Conservation (phyloP, 1,140 invertebrate genomes). For the Lordiphosa mommai region DNA sequence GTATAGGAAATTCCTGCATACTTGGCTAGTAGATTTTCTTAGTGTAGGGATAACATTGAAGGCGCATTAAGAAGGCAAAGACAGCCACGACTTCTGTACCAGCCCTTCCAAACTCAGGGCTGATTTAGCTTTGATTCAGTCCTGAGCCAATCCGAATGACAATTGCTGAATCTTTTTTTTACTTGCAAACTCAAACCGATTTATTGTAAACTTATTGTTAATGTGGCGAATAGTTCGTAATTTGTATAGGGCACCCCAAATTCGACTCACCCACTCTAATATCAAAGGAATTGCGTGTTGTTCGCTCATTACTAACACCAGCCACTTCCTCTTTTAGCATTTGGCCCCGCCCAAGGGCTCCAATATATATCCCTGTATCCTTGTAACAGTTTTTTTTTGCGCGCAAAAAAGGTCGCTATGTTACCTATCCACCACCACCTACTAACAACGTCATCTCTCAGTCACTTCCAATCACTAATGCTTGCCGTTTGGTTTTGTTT, state of each 20-base stretch:
- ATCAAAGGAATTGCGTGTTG: slow-evolving; percentile 53
- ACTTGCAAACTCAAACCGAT: no score
- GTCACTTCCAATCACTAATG: slow-evolving; percentile 1
- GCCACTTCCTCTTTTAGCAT: slow-evolving; percentile 30
- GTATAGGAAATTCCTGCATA: no score
- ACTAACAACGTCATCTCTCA: slow-evolving; percentile 34
- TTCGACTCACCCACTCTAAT: background rate
- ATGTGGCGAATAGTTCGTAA: no score
- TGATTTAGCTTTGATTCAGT: no score
- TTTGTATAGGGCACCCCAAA: slow-evolving; percentile 6
- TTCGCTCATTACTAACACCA: slow-evolving; percentile 44
- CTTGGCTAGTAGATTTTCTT: no score
- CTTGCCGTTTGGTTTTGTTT: background rate
- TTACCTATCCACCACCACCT: background rate
- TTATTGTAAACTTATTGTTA: no score
- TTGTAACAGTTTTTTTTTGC: slow-evolving; percentile 39
- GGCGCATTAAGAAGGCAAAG: no score
- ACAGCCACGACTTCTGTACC: no score
- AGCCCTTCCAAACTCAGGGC: no score
- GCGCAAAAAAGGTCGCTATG: slow-evolving; percentile 23
- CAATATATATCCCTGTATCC: slow-evolving; percentile 13
- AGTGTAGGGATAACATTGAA: no score
- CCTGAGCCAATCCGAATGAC: no score
- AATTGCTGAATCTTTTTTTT: no score
- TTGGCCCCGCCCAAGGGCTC: slow-evolving; percentile 29